phyloP scores from a whole-genome alignment of 2,888 invertebrate genomes.

The Drosophila siamana region DNA sequence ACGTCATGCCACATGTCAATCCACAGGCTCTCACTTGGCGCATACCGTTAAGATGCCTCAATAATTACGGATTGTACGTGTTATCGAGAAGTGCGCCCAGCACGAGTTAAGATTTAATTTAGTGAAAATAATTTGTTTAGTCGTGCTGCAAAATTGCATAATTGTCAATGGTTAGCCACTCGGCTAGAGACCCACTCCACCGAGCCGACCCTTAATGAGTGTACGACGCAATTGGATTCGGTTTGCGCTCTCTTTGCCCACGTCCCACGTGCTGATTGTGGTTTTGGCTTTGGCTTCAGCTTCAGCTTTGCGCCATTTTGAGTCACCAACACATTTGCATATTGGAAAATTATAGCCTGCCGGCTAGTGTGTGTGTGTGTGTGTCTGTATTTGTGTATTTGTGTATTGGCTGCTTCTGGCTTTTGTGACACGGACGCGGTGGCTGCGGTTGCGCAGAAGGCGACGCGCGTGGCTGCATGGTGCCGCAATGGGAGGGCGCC shows the following conservation, averaged over 20 bases:
- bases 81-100: slow-evolving; percentile 74
- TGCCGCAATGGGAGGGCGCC: slow-evolving; percentile 84
- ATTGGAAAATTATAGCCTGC: slow-evolving; percentile 76
- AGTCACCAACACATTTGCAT: slow-evolving; percentile 75
- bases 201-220: slow-evolving; percentile 49
- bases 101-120: slow-evolving; percentile 83
- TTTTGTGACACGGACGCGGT: slow-evolving; percentile 55
- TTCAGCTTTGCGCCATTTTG: slow-evolving; percentile 69
- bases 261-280: slow-evolving; percentile 51
- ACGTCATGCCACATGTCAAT: slow-evolving; percentile 68
- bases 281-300: background rate
- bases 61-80: slow-evolving; percentile 48
- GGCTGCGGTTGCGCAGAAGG: slow-evolving; percentile 78
- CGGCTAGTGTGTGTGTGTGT: background rate
- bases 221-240: slow-evolving; percentile 47
- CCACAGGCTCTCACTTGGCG: slow-evolving; percentile 54
- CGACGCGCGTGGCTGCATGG: slow-evolving; percentile 84
- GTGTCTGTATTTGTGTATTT: slow-evolving; percentile 4
- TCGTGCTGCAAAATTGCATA: slow-evolving; percentile 78
- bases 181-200: slow-evolving; percentile 25
- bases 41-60: slow-evolving; percentile 27
- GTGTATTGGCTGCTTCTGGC: slow-evolving; percentile 59
- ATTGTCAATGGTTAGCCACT: slow-evolving; percentile 67
- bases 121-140: slow-evolving; percentile 82
- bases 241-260: slow-evolving; percentile 17